These are phyloP conservation scores for Microcaecilia unicolor DNA, from an alignment of 2,797 vertebrate genomes.

Conservation along the genomic window DNA sequence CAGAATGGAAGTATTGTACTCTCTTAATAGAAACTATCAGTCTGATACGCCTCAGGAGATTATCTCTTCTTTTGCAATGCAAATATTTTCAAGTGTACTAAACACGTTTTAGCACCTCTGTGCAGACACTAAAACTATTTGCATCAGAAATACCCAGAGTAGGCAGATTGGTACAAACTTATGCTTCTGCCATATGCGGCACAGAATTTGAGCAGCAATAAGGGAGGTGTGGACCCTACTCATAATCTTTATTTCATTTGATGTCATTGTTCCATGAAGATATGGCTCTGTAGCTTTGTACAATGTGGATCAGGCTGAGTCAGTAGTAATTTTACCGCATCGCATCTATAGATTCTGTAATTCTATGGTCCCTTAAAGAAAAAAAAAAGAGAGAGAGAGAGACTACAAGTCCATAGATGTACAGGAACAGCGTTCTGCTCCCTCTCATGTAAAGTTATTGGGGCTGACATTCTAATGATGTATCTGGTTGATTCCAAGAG, in stretches of 20 bases:
- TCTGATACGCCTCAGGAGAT: conserved; percentile 56
- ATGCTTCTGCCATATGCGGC: conserved; percentile 67
- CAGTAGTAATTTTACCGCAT: no score
- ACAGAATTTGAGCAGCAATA: conserved; percentile 60
- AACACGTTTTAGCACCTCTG: conserved; percentile 68
- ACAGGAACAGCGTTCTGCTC: no score
- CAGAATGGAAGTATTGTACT: no score
- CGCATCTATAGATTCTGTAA: no score
- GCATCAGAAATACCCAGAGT: conserved; percentile 64
- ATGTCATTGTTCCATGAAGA: conserved; percentile 54
- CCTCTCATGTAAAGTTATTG: no score
- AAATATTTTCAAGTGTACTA: conserved; percentile 73
- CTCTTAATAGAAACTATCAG: conserved; percentile 48
- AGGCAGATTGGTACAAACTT: conserved; percentile 66
- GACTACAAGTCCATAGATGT: no score
- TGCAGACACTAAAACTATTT: conserved; percentile 64
- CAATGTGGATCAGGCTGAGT: no score
- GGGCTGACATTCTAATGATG: no score
- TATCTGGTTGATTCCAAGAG: no score
- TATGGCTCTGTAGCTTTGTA: no score
- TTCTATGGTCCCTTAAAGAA: no score
- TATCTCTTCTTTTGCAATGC: conserved; percentile 58
- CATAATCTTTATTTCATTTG: conserved; percentile 62
- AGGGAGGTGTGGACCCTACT: conserved; percentile 57
- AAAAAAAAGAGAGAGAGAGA: no score